Base-by-base conservation (phyloP, 2,888 invertebrate genomes). In the Trypoxylon attenuatum region DNA sequence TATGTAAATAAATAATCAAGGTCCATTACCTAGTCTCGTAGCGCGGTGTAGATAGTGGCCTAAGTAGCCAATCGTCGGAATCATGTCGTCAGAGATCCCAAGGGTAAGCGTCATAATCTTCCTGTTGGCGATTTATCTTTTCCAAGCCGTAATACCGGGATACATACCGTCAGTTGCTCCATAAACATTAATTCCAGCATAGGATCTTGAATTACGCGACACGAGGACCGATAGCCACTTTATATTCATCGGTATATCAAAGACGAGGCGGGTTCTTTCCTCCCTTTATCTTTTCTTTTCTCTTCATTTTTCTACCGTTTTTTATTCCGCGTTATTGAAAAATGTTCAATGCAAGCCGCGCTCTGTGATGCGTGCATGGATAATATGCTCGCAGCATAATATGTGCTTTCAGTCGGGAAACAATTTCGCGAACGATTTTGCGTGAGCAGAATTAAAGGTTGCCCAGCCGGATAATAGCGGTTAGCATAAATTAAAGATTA, bases 401-500 rank as follows among this genome's bases (percentile, higher is more conserved):
- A n/a, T n/a, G n/a, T 68, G 61, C 59, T 52, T 55, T 62, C 64
- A 57, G 55, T 54, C 58, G 33, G 33, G 49, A 45, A 67, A 66
- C 66, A 73, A 66, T 70, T 70, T 49, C 27, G 51, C 56, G 59
- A 67, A 56, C 66, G 58, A 53, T 73, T 70, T 63, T 52, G 66
- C 66, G 63, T 38, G 63, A 51, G 56, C 56, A 43, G 63, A 70
- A 73, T 73, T 73, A 69, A 73, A 73, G 62, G 66, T 54, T 27
- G 54, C 62, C 39, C 65, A 19, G 46, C 21, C 58, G 52, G 65
- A 69, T 55, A 73, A 72, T 73, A 73, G 70, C 70, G 73, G 71
- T 73, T 73, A 73, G 66, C 73, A 67, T 73, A 73, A 73, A 73
- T 73, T 73, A 67, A 63, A 63, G 63, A 63, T 73, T 73, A 73